Evolutionary conservation across 2,797 vertebrate genomes (phyloP), one percentile per base, ranked within the genome.

Genomic region (Botia kubotai): DNA sequence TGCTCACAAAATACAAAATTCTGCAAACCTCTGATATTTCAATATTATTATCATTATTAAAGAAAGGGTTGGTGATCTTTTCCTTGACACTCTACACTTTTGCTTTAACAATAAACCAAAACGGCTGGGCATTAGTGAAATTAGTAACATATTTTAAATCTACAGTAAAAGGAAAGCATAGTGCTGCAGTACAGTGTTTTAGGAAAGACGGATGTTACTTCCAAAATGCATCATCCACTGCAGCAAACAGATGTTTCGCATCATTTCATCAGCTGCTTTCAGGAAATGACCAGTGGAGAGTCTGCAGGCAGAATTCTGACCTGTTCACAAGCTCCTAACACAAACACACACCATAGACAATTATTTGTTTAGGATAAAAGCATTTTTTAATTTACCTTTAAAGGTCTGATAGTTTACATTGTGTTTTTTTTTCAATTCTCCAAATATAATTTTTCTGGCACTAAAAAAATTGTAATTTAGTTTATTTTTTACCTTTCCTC

Each of bases 241-340:
- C 19, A 58, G 62, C 55, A 52, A 62, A 77, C 63, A 75, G 65
- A 75, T 43, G 75, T 73, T 69, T 70, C 67, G 66, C 77, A 62
- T 78, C 33, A 69, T 80, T 80, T 74, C 65, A 79, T 75, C 55
- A 63, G 23, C 53, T 75, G 69, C n/a, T 79, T 69, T 75, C 67
- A 72, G 10, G 52, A 67, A 36, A 72, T 72, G 62, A 13, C n/a
- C 82, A 80, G 66, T 55, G 57, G 74, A 71, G 21, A 46, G 72
- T 48, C 62, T 69, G 36, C 69, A 70, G 72, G 67, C 72, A 57
- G 58, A 50, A 63, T 33, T 21, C 36, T 76, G 72, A 70, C 66
- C 23, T 65, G 33, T 36, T 36, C 66, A 17, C 33, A 63, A 55
- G 53, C 33, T 65, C 33, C 23, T 23, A n/a, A 17, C 33, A 63